These are phyloP conservation scores for Brachyalestes nurse DNA, from an alignment of 2,797 vertebrate species.

Conservation along the genomic window DNA sequence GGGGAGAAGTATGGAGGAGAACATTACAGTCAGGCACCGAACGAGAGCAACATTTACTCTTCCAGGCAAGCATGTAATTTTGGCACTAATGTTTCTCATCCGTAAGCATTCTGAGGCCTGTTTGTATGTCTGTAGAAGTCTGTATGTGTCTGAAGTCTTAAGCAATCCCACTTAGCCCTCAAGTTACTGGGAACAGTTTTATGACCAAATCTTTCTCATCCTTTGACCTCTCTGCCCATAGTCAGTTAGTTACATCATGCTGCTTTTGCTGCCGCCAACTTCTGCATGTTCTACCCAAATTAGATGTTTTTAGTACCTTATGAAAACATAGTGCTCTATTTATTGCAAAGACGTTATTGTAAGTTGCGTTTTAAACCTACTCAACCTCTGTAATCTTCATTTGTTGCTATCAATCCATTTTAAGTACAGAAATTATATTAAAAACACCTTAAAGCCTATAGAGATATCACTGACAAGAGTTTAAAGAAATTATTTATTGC, in stretches of 20 bases:
- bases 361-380: slow-evolving; percentile 30
- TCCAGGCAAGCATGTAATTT: slow-evolving; percentile 62
- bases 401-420: not conserved
- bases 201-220: slow-evolving; percentile 1
- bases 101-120: slow-evolving; percentile 36
- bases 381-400: slow-evolving; percentile 3
- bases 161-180: slow-evolving; percentile 25
- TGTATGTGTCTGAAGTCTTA: slow-evolving; percentile 33
- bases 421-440: not conserved
- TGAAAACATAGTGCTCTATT: slow-evolving; percentile 29
- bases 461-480: slow-evolving; percentile 2
- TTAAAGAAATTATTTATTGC: not conserved
- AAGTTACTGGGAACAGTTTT: slow-evolving; percentile 2
- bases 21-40: slow-evolving; percentile 30
- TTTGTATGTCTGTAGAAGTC: slow-evolving; percentile 46
- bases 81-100: slow-evolving; percentile 44
- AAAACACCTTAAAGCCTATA: slow-evolving; percentile 1
- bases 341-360: slow-evolving; percentile 32
- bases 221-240: slow-evolving; percentile 14
- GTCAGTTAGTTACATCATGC: slow-evolving; percentile 18
- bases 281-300: slow-evolving; percentile 44
- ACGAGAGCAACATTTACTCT: slow-evolving; percentile 41
- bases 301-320: slow-evolving; percentile 24
- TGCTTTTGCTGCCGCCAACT: slow-evolving; percentile 44
- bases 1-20: slow-evolving; percentile 8